Base-by-base conservation (phyloP, 2,888 invertebrate genomes). In the Encarsia formosa region DNA sequence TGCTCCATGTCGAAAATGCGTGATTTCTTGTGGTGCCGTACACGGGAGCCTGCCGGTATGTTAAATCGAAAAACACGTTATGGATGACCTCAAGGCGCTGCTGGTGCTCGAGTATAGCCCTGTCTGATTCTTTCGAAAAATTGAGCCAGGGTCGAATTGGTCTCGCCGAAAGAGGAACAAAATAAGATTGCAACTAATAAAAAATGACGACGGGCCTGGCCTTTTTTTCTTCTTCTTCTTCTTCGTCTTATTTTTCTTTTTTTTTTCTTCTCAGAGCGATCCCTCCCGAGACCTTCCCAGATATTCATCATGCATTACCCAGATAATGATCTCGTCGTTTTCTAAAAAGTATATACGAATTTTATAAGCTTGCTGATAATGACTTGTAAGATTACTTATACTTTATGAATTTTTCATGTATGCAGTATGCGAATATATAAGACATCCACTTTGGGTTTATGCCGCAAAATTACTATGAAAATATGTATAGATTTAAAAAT, bases 51-150 rank as follows among this genome's bases (percentile, higher is more conserved):
- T 44, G 37, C 47, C 2, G 15, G 4, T 29, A 40, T 29, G 32
- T 40, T 29, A 35, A 49, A 45, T 49, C 41, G 42, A 49, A 49
- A n/a, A 49, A 54, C 49, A 54, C 44, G 46, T 46, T 49, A 37
- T 42, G 38, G 42, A 49, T 49, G 49, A 49, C 46, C 49, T 41
- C 38, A 46, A 49, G 31, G 41, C 41, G 44, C 29, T 29, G 22
- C 45, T n/a, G n/a, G n/a, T n/a, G n/a, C n/a, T n/a, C n/a, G n/a
- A n/a, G n/a, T n/a, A n/a, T n/a, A n/a, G n/a, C n/a, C n/a, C n/a
- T n/a, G n/a, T n/a, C n/a, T n/a, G n/a, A n/a, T n/a, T n/a, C n/a
- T n/a, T n/a, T n/a, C n/a, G n/a, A n/a, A n/a, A n/a, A n/a, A n/a
- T n/a, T n/a, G n/a, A n/a, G n/a, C n/a, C n/a, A n/a, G n/a, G n/a